Evolutionary conservation across 2,888 invertebrate genomes (phyloP), one percentile per base, ranked within the genome.

Genomic region (Carcina quercana): DNA sequence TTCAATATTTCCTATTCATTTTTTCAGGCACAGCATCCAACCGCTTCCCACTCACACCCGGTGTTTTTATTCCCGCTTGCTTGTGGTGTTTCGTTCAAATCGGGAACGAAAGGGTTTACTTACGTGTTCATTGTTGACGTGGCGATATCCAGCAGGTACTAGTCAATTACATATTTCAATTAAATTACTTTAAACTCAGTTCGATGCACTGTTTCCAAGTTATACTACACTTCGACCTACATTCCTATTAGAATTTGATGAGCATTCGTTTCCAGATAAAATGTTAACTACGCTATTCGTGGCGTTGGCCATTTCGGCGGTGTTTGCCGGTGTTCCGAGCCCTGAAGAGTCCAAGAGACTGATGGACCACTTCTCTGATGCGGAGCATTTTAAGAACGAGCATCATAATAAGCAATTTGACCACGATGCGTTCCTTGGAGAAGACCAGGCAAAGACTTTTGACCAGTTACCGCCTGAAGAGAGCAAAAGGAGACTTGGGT

Each of bases 371-470:
- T 82, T 95, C 3, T 91, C 92, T 42, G 90, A 93, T 43, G 87
- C 89, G 32, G 91, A 93, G 43, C 97, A 97, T 61, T 95, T 88
- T 52, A 86, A 88, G 42, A 89, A 92, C 44, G 91, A 90, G 14
- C 89, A 92, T 38, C 96, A 96, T 55, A 94, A 98, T 69, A 83
- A 90, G 29, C 94, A 96, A 45, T 98, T 94, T 65, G 98, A 98
- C 62, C 98, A 98, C 62, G 98, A 98, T 64, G 97, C 97, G 1
- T 98, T 99, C 68, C 85, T 99, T 7, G 98, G 98, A 0, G 95
- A 96, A 62, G 95, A 96, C 44, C 90, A 91, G 49, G 95, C 98
- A 0, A 94, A 95, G 62, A 91, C 94, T 3, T 99, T 98, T 64
- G 97, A 98, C 63, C 93, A 97, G 52, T 83, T 99, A 25, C 87